Evolutionary conservation across 2,797 vertebrate genomes (phyloP).

Genomic region (Malurus leucopterus): DNA sequence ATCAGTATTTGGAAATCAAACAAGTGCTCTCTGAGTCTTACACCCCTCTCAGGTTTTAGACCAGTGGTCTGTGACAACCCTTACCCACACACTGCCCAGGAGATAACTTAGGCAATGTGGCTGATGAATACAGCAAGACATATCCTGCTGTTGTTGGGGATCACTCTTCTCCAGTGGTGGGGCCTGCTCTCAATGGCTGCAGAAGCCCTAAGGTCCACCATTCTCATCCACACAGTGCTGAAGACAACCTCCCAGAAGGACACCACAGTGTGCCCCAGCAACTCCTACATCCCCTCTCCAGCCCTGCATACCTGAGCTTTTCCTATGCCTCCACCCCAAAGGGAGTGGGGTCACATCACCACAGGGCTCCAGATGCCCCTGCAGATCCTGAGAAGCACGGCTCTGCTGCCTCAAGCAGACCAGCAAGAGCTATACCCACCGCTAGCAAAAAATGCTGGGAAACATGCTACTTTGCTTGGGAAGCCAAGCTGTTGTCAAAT

Average conservation of each 20-base stretch:
- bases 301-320: background rate
- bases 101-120: background rate
- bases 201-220: background rate
- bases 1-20: background rate
- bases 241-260: background rate
- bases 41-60: background rate
- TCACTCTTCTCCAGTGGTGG: rapidly evolving
- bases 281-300: background rate
- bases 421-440: background rate
- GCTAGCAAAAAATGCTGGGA: background rate
- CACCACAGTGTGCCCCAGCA: rapidly evolving
- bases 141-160: background rate
- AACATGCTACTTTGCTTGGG: background rate
- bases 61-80: background rate
- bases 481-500: background rate
- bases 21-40: background rate
- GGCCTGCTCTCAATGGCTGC: rapidly evolving
- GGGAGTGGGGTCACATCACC: background rate
- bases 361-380: background rate
- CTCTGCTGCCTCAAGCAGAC: background rate
- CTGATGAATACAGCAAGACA: background rate
- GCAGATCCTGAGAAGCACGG: background rate
- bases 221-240: rapidly evolving
- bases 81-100: background rate
- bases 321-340: background rate